A percentile compares a stretch with the other conserved stretches of the same genome.
Evolutionary conservation across 2,888 invertebrate species (phyloP).

Genomic region (Lepidonotus clava): DNA sequence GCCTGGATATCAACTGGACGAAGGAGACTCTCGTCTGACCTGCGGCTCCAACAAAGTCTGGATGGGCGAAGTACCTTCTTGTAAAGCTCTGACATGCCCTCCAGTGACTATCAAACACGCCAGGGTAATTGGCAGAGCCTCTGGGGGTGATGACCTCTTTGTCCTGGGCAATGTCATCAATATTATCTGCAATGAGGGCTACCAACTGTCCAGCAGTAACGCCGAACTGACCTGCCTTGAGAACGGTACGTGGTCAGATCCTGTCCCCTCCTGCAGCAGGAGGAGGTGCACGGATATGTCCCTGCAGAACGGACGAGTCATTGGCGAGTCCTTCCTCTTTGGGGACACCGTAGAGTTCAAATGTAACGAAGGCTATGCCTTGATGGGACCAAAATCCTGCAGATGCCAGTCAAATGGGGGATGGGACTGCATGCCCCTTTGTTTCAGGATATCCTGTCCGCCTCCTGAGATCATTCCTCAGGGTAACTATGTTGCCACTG

Average conservation of each 20-base stretch:
- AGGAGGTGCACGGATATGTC: background rate
- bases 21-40: constrained; percentile 24
- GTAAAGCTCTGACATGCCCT: constrained; percentile 35
- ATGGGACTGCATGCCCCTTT: constrained; percentile 51
- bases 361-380: constrained; percentile 44
- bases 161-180: background rate
- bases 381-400: constrained; percentile 4
- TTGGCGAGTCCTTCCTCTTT: background rate
- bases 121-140: background rate
- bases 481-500: constrained; percentile 31
- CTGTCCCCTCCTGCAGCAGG: background rate
- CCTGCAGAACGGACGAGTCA: constrained; percentile 34
- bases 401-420: background rate
- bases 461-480: constrained; percentile 49
- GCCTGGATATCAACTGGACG: constrained; percentile 30
- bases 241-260: constrained; percentile 28
- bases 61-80: constrained; percentile 30
- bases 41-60: constrained; percentile 34
- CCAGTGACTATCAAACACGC: background rate
- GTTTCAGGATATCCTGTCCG: constrained; percentile 57
- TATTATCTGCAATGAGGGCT: constrained; percentile 6
- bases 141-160: background rate
- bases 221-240: background rate
- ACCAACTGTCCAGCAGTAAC: background rate
- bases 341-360: background rate